Evolutionary conservation across 2,113 vertebrate species (phyloP), one percentile per base, ranked within the genome.

Genomic region (Ictalurus furcatus): DNA sequence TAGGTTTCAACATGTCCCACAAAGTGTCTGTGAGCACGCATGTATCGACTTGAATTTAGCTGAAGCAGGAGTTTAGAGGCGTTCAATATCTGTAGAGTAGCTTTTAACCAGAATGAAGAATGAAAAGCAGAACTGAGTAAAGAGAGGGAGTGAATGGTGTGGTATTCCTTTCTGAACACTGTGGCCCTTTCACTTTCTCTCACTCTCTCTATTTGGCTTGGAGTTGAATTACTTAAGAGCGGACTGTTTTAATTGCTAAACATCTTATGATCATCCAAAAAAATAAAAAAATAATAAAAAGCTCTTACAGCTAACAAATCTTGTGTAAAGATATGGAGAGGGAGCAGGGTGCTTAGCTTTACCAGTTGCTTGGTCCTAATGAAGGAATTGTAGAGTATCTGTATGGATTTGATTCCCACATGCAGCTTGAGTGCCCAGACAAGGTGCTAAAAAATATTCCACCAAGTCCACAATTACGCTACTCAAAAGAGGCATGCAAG

Each of bases 41-140:
- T 25, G 56, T 6, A 54, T 6, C 28, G 61, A 88, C 76, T 54
- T 52, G 52, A 87, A 87, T 40, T 67, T 11, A 69, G 52, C 44
- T 67, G 86, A 81, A 81, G 76, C 59, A 58, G 12, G 48, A 83
- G 63, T 83, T 73, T 56, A 59, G 80, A 56, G 5, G 67, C 23
- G 48, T 65, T 73, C 19, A 19, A 37, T 34, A 58, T n/a, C n/a
- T 0, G 61, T 48, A 65, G n/a, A 71, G 9, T 30, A n/a, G 48
- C 67, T 52, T 61, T 84, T 84, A 52, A 63, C 69, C 69, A 8
- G 56, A 86, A 90, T 84, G 69, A 58, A 85, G 59, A 87, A 59
- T 79, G 28, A 17, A 30, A 12, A 59, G 44, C 30, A 83, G 48
- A 37, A 56, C 23, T 28, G 40, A 80, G 81, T 1, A 19, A 85